A percentile compares a stretch with the other conserved stretches of the same genome.
phyloP scores from a whole-genome alignment of 2,113 vertebrate genomes.

The Etia nguti region DNA sequence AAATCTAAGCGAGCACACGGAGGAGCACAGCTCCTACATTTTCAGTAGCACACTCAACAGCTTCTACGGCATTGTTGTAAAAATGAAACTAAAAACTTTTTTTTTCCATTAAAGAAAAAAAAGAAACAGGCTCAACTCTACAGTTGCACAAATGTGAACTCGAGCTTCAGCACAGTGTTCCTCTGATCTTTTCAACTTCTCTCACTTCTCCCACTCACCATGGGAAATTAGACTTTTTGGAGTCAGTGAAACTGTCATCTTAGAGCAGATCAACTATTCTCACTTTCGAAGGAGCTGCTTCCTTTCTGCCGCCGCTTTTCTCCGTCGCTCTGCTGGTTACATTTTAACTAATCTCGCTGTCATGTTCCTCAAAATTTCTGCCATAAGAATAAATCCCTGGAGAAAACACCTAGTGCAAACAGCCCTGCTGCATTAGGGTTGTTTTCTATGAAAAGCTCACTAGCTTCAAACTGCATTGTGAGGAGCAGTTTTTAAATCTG shows the following conservation, averaged over 20 bases:
- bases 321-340: background rate
- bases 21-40: background rate
- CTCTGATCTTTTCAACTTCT: slow-evolving; percentile 7
- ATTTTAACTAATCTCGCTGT: slow-evolving; percentile 18
- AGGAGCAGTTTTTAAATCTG: slow-evolving; percentile 2
- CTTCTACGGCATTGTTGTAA: background rate
- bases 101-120: background rate
- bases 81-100: background rate
- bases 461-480: background rate
- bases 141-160: background rate
- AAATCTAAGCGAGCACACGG: background rate
- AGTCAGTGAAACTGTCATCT: slow-evolving; percentile 10
- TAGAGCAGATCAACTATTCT: background rate
- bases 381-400: background rate
- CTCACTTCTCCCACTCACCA: background rate
- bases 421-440: background rate
- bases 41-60: background rate
- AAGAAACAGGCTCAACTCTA: background rate
- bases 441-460: background rate
- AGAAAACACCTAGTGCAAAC: slow-evolving; percentile 14
- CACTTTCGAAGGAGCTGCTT: background rate
- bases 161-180: background rate
- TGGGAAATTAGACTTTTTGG: background rate
- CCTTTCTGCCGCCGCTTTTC: background rate
- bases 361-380: background rate